Evolutionary conservation across 2,888 invertebrate genomes (phyloP).

Genomic region (Nephrotoma flavescens): DNA sequence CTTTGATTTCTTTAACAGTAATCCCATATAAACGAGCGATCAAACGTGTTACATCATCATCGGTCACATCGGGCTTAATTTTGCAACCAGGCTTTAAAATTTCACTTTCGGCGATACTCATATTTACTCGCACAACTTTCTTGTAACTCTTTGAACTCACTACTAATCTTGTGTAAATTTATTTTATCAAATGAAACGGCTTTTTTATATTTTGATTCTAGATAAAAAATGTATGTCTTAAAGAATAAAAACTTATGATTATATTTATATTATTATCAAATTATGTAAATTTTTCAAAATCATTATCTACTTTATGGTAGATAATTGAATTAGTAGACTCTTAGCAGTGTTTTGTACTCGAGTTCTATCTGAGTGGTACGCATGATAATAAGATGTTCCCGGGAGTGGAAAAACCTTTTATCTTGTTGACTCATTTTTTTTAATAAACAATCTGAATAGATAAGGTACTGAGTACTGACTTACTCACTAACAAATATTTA

Average conservation of each 20-base stretch:
- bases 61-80: constrained; percentile 24
- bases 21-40: constrained; percentile 29
- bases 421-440: not conserved
- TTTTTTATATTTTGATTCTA: not conserved
- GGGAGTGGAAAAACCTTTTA: not conserved
- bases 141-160: not conserved
- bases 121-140: not conserved
- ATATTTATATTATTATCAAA: not conserved
- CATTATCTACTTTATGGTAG: not conserved
- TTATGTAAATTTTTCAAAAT: not conserved
- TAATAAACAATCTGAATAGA: not conserved
- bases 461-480: not conserved
- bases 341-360: no score
- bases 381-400: not conserved
- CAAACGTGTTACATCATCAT: constrained; percentile 23
- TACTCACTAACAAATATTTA: not conserved
- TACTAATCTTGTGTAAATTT: not conserved
- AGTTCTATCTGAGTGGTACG: not conserved
- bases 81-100: constrained; percentile 26
- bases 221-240: not conserved
- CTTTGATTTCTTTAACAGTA: constrained; percentile 22
- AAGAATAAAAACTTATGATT: not conserved
- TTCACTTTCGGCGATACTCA: not conserved
- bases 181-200: not conserved
- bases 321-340: not conserved